Base-by-base conservation (phyloP, 2,113 vertebrate genomes). In the Microcebus ravelobensis region DNA sequence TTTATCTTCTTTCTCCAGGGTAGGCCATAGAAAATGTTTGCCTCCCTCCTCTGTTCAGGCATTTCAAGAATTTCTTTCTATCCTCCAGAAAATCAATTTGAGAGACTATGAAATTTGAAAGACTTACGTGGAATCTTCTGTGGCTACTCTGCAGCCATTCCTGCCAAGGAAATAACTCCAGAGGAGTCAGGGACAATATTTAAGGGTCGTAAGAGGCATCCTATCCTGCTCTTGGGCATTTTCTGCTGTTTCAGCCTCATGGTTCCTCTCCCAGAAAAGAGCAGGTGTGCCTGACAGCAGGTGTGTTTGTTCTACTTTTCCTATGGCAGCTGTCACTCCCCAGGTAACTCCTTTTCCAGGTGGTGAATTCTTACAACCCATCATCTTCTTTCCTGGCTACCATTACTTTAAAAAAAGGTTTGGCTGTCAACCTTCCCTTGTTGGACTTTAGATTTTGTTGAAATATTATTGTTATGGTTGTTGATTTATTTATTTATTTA, bases 251-350 rank as follows among this genome's bases (percentile, higher is more conserved):
- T 97, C 77, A 94, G 90, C 80, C 95, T 95, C 61, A 42, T 61
- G 91, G 61, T 87, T 92, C 81, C 84, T 90, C 29, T 96, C 88
- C 52, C 96, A 95, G 96, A 87, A 97, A 98, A 96, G 93, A 98
- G 74, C 96, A 97, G 96, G 83, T 98, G 80, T 84, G 85, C 98
- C 61, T 97, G 94, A 98, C 98, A 98, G 98, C 97, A 98, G 98
- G 81, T 97, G 52, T 84, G 93, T 98, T 71, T 97, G 96, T 96
- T 89, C 96, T 98, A 45, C 87, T 98, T 98, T 98, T 96, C 77
- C 96, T 91, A 96, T 87, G 90, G 0, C 18, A 98, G 95, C 86
- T 97, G 98, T 79, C n/a, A 95, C 82, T 92, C 97, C 97, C 98
- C 96, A 95, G 29, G 97, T 95, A 96, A 97, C 96, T 96, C 93